Evolutionary conservation across 2,888 invertebrate species (phyloP), one percentile per base, ranked within the genome.

Genomic region (Platypus cylindrus): DNA sequence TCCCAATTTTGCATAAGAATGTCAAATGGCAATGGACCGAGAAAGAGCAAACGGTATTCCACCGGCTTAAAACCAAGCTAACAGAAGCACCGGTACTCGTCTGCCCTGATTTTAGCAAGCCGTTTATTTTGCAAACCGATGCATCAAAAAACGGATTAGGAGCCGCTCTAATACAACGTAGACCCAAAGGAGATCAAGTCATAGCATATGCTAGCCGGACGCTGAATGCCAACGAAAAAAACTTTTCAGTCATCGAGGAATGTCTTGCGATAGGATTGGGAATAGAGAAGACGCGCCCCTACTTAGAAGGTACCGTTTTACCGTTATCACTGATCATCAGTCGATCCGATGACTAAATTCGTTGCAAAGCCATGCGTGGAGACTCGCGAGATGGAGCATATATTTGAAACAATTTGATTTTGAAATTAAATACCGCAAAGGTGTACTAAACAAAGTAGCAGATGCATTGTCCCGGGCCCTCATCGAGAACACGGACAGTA

Each of bases 321-420:
- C 45, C 24, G 54, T 49, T 2, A 22, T 46, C 1, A 47, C 47
- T 7, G 48, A 50, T 31, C 50, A 52, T 32, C 50, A 48, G 28
- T 41, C 46, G 1, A 1, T 40, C 48, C 3, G 38, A 9, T 50
- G 45, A 40, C 34, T 50, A 9, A 30, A 43, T 12, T 33, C 37
- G 1, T 18, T 45, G 1, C 36, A 44, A 9, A 45, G 33, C 25
- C 50, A 47, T 1, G 33, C 40, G 5, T 50, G 48, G n/a, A 27
- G 48, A 14, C 27, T 51, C 5, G 48, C 49, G 3, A 31, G 50
- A 16, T 51, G 49, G 47, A 30, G 27, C 2, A 34, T n/a, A n/a
- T n/a, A n/a, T n/a, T n/a, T n/a, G n/a, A n/a, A n/a, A n/a, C n/a
- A n/a, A n/a, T n/a, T n/a, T n/a, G n/a, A n/a, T n/a, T n/a, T n/a